Base-by-base conservation (phyloP, 2,797 vertebrate genomes). In the Odontamblyopus lacepedii region DNA sequence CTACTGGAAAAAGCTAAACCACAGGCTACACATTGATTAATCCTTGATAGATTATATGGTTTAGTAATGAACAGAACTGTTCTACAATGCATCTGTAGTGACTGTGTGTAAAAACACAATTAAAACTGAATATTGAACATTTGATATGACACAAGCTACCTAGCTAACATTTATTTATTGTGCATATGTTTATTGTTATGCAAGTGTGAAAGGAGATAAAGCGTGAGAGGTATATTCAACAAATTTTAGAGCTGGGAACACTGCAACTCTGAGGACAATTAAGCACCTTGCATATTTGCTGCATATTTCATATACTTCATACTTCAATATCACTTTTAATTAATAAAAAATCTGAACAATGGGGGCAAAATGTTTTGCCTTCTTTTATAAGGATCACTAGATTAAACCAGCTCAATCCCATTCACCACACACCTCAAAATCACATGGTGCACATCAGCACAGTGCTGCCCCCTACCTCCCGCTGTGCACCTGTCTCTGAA, bases 401-500 rank as follows among this genome's bases (percentile, higher is more conserved):
- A 74, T 63, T 72, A 74, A 83, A 72, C 63, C 66, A 26, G 73
- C 79, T 71, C 74, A 77, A 68, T 66, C 73, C 56, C 72, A 62
- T 69, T 82, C 80, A 71, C 41, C 70, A 44, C 79, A 77, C 74
- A 75, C 64, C 69, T 78, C 38, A 63, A 64, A 68, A 15, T 63
- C 72, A 72, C 68, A 30, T 23, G 0, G 44, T 27, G 35, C 53
- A 27, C 74, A 69, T 65, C 66, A 35, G 53, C 61, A 35, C 60
- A 61, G 63, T 73, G 65, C 57, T 73, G 19, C 30, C 53, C 65
- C 50, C 16, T 67, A 66, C 67, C 72, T 56, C 72, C 73, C 11
- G 41, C 71, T 72, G 68, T 16, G 67, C 70, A 53, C 29, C 73
- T 18, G 70, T 66, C 69, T 69, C 68, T 81, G 85, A 85, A 84